Evolutionary conservation across 1,140 invertebrate genomes (phyloP), one percentile per base, ranked within the genome.

Genomic region (Cyclargus thomasi): DNA sequence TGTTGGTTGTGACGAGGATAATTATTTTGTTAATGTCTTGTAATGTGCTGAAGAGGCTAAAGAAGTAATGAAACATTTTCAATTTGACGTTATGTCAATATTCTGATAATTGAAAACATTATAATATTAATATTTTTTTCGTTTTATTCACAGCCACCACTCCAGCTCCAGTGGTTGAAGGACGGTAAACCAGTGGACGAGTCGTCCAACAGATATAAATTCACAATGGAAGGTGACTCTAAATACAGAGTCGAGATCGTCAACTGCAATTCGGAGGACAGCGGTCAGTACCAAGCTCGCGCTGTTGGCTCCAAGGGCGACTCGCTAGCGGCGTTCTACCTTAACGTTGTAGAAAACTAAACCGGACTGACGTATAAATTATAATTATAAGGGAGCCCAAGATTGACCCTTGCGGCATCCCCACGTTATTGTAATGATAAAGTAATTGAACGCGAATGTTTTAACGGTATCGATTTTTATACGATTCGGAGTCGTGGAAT

Each of bases 251-350:
- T 97, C 73, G 93, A 94, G 78, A 96, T 99, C 70, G 93, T 94
- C 55, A 93, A 94, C 67, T 95, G 95, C 82, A 93, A 93, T 68
- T 86, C 94, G 53, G 95, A 95, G 68, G 97, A 99, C 89, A 93
- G 95, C 72, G 97, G 97, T 23, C 97, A 97, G 85, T 99, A 99
- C 88, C 92, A 95, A 69, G 96, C 97, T 5, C 95, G 95, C 78
- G 96, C 95, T n/a, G 94, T 95, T 35, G 95, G 95, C 74, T 95
- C 95, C 79, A 97, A 97, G 83, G 95, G 95, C 66, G 96, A 97
- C 85, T 93, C 94, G 63, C 92, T 94, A 36, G 93, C 95, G 55
- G 95, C 97, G 71, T 98, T 98, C 92, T 96, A 97, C 39, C 91
- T 97, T 3, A 98, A 98, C 90, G 95, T 97, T 68, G 85, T 90